These are phyloP conservation scores for Holothuria scabra DNA, from an alignment of 53 echinoderm and acorn worm genomes.

Conservation along the genomic window DNA sequence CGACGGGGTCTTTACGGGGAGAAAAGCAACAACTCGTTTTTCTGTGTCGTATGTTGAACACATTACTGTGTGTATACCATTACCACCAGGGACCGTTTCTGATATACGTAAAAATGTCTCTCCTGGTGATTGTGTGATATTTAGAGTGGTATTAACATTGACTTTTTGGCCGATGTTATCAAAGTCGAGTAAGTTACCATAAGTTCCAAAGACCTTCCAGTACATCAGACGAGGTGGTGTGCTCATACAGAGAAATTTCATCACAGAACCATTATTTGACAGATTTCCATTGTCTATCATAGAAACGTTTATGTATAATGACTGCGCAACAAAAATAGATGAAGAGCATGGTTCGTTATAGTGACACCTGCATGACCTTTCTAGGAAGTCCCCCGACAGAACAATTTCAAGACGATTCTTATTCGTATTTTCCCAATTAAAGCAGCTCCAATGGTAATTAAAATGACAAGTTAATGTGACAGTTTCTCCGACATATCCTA, in stretches of 20 bases:
- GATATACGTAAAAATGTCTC: background rate
- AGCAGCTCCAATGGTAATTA: too few species aligned
- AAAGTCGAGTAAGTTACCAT: background rate
- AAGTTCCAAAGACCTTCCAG: background rate
- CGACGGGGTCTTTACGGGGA: background rate
- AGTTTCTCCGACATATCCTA: too few species aligned
- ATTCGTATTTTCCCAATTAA: too few species aligned
- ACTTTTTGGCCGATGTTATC: background rate
- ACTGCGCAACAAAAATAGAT: too few species aligned
- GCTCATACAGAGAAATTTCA: background rate
- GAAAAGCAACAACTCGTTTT: background rate
- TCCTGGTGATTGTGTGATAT: background rate
- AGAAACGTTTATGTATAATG: too few species aligned
- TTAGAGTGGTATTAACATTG: background rate
- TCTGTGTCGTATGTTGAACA: background rate
- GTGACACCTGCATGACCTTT: too few species aligned
- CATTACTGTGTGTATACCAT: background rate
- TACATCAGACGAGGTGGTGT: background rate
- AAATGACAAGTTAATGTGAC: too few species aligned
- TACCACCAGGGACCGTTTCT: background rate
- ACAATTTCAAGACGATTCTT: too few species aligned
- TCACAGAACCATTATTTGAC: too few species aligned
- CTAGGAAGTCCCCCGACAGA: too few species aligned
- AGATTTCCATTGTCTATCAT: too few species aligned
- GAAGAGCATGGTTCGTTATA: too few species aligned